Evolutionary conservation across 2,113 vertebrate genomes (phyloP).

Genomic region (Istiophorus platypterus): DNA sequence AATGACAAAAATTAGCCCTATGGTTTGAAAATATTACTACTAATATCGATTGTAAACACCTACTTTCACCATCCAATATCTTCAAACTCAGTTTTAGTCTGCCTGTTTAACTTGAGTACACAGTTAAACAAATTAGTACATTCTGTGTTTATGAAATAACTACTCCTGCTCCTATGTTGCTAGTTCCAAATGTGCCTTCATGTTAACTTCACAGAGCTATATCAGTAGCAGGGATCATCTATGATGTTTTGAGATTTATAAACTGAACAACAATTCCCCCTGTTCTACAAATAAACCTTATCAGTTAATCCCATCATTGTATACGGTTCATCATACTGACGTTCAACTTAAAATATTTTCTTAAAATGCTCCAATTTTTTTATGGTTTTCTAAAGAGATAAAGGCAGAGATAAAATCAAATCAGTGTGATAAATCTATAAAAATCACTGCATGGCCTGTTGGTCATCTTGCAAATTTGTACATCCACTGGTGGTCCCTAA

Average conservation of each 20-base stretch:
- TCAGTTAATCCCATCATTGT: background rate
- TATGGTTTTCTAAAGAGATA: background rate
- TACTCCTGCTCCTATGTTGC: background rate
- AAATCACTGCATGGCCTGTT: background rate
- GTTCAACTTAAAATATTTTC: background rate
- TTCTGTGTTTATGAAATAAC: background rate
- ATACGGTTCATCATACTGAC: too few species aligned
- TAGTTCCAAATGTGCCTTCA: too few species aligned
- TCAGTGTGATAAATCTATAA: background rate
- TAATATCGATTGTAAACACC: background rate
- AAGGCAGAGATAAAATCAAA: background rate
- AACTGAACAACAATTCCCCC: background rate
- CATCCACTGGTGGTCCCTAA: slow-evolving; percentile 20
- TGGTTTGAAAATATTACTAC: background rate
- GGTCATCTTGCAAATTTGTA: background rate
- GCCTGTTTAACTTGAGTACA: background rate
- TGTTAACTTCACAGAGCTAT: background rate
- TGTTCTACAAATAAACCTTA: background rate
- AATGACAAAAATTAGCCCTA: background rate
- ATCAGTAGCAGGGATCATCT: background rate
- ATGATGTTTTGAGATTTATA: background rate
- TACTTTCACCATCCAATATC: background rate
- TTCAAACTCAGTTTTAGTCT: background rate
- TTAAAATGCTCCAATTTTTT: background rate
- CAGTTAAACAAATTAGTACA: background rate